Base-by-base conservation (phyloP, 2,888 invertebrate species). In the Drosophila hamatofila region DNA sequence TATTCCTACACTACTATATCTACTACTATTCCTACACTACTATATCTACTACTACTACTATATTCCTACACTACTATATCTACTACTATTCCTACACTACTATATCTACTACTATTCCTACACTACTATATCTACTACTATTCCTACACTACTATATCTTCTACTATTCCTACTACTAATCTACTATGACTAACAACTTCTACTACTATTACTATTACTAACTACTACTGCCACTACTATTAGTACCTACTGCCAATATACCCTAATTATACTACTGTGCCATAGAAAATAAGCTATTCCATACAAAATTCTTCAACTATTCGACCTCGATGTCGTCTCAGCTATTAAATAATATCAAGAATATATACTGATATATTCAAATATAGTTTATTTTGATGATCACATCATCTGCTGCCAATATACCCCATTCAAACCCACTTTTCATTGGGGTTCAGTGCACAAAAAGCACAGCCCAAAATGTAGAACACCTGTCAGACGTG, bases 401-500 rank as follows among this genome's bases (percentile, higher is more conserved):
- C 11, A 0, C 27, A 5, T 27, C 14, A 4, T 18, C 18, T 49
- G 1, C 14, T 18, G 30, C 30, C 18, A 49, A 30, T 49, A 49
- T 49, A 30, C 49, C 49, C 30, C 21, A 21, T 11, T 33, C 30
- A 33, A 21, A 0, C 21, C 30, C 18, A 30, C 12, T 49, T 49
- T 21, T 23, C 35, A 35, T 2, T 21, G 51, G 51, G 21, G 33
- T 35, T 52, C 49, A 14, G 49, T 30, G 49, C 33, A 49, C 18
- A 49, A 68, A 67, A 59, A 61, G 54, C 54, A 63, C 56, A 81
- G 48, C 64, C 72, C 44, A 72, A 83, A 68, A 75, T 71, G 54
- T 80, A 61, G 81, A 69, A 62, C 78, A 81, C 71, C 75, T 83
- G 81, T 75, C 83, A 79, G 52, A 30, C 39, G 9, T 48, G 59